These are phyloP conservation scores for Xiphophorus hellerii DNA, from an alignment of 2,113 vertebrate genomes.

Conservation along the genomic window DNA sequence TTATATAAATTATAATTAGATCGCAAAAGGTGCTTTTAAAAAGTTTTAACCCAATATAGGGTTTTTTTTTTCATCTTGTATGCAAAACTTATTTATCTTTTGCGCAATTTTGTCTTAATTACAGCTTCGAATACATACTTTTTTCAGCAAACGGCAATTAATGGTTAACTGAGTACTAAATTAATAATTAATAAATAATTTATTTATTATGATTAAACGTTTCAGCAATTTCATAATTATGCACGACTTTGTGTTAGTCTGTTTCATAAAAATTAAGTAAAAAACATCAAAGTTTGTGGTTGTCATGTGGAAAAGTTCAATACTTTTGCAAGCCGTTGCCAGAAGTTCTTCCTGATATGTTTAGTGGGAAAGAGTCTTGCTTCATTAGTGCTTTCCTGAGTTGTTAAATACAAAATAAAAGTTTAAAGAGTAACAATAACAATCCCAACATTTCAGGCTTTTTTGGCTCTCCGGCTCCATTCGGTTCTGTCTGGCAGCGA, in stretches of 20 bases:
- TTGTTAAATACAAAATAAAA: constrained; percentile 84
- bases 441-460: constrained; percentile 38
- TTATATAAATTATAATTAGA: too few species aligned
- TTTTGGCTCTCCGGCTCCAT: constrained; percentile 30
- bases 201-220: too few species aligned
- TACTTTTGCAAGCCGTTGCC: neutral
- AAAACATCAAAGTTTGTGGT: neutral
- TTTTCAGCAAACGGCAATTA: too few species aligned
- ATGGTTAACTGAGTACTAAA: too few species aligned
- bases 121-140: too few species aligned
- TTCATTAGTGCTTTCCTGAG: constrained; percentile 87
- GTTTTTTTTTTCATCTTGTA: too few species aligned
- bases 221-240: neutral
- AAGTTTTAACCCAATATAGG: too few species aligned
- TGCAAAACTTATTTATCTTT: too few species aligned
- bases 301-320: neutral
- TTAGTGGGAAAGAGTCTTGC: constrained; percentile 43
- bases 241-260: neutral
- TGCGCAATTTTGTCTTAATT: too few species aligned
- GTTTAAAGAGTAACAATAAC: constrained; percentile 56
- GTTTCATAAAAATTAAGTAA: neutral
- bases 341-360: constrained; percentile 32
- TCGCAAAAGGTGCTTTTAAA: too few species aligned
- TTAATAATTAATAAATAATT: too few species aligned
- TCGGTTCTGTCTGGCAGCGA: constrained; percentile 16